These are phyloP conservation scores for Cyclina sinensis DNA, from an alignment of 1,140 invertebrate species.

Conservation along the genomic window DNA sequence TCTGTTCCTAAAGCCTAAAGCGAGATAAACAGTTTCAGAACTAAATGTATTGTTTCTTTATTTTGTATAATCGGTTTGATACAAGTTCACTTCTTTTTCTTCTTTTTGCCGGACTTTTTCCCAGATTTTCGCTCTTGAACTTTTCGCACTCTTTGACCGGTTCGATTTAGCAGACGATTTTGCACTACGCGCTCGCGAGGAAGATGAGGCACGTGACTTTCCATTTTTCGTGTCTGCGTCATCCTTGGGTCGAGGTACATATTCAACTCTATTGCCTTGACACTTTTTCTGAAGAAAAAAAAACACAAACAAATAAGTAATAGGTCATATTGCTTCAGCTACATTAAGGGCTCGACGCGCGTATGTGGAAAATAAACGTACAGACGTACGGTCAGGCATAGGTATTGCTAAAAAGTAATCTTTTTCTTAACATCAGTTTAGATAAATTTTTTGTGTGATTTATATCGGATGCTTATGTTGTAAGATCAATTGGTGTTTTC, in stretches of 20 bases:
- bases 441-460: no score
- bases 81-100: conserved; percentile 56
- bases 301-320: not conserved
- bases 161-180: conserved; percentile 46
- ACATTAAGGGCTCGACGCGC: no score
- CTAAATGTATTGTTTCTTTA: no score
- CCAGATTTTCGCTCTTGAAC: conserved; percentile 52
- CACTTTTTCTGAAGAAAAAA: conserved; percentile 71
- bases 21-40: no score
- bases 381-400: no score
- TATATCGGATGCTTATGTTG: no score
- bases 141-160: conserved; percentile 66
- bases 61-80: no score
- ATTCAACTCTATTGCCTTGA: conserved; percentile 75
- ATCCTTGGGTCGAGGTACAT: conserved; percentile 59
- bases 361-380: no score
- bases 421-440: no score
- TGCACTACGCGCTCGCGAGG: conserved; percentile 22
- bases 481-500: no score
- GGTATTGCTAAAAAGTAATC: not conserved
- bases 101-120: conserved; percentile 69
- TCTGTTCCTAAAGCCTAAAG: no score
- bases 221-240: conserved; percentile 40
- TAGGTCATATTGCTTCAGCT: no score
- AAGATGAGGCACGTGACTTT: conserved; percentile 13